Evolutionary conservation across 2,888 invertebrate genomes (phyloP).

Genomic region (Merodon equestris): DNA sequence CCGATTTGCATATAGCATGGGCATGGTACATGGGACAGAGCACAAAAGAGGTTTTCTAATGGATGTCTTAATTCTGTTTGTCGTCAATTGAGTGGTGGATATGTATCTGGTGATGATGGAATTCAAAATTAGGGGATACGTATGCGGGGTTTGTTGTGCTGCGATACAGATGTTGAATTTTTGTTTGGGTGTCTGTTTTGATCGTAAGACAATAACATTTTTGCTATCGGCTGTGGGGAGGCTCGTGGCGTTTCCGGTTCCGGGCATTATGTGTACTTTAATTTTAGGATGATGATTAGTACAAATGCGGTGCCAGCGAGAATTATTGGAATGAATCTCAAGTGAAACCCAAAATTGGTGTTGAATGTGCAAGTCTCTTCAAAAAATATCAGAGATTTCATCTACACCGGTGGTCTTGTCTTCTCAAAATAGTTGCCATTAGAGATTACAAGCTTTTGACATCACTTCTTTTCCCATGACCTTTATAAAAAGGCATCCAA

Average conservation of each 20-base stretch:
- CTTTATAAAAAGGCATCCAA: no score
- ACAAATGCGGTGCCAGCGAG: no score
- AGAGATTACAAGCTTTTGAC: no score
- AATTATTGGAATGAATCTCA: no score
- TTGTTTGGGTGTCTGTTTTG: constrained; percentile 1
- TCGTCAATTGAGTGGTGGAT: constrained; percentile 6
- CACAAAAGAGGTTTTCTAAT: constrained; percentile 32
- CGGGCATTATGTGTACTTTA: no score
- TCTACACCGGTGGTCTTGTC: no score
- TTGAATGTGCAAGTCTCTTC: no score
- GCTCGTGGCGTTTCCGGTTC: constrained; percentile 19
- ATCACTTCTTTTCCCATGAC: no score
- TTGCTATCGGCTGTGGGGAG: not conserved
- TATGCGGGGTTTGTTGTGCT: constrained; percentile 12
- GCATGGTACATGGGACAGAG: not conserved
- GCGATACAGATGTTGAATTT: constrained; percentile 34
- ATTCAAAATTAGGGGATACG: constrained; percentile 9
- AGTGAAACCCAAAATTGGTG: no score
- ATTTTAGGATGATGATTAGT: no score
- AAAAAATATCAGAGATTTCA: no score
- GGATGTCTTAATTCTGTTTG: constrained; percentile 32
- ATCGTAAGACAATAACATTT: constrained; percentile 2
- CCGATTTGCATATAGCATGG: constrained; percentile 11
- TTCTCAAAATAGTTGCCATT: no score
- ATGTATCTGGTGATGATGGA: not conserved